A percentile compares a stretch with the other conserved stretches of the same genome.
Evolutionary conservation across 2,888 invertebrate species (phyloP).

Genomic region (Eupithecia abbreviata): DNA sequence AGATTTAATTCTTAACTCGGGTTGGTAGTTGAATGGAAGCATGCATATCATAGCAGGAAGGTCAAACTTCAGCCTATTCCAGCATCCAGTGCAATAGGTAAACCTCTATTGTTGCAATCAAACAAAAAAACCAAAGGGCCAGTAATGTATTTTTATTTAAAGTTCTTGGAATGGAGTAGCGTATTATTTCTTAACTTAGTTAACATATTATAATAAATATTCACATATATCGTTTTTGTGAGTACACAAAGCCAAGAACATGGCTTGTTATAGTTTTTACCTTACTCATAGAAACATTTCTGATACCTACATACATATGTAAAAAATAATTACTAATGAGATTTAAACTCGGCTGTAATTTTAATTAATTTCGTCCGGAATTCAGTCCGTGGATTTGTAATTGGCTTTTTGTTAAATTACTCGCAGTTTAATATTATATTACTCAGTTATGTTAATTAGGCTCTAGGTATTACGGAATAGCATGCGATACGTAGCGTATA

Average conservation of each 20-base stretch:
- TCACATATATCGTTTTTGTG: not conserved
- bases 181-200: not conserved
- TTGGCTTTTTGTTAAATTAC: slow-evolving; percentile 14
- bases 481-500: slow-evolving; percentile 31
- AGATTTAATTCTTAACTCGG: not conserved
- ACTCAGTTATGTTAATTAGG: slow-evolving; percentile 13
- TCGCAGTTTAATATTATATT: not conserved
- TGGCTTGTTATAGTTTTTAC: not conserved
- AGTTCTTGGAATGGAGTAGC: not conserved
- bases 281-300: not conserved
- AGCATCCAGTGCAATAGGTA: not conserved
- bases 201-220: not conserved
- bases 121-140: not conserved
- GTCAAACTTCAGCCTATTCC: not conserved
- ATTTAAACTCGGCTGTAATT: slow-evolving; percentile 15
- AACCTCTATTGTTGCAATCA: not conserved
- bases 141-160: not conserved
- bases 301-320: not conserved
- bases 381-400: slow-evolving; percentile 11
- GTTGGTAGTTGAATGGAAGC: slow-evolving; percentile 13
- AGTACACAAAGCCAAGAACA: not conserved
- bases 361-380: slow-evolving; percentile 21
- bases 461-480: slow-evolving; percentile 17
- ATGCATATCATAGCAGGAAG: slow-evolving; percentile 5
- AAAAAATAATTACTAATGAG: not conserved